phyloP scores from a whole-genome alignment of 1,140 invertebrate species.

The Leptinotarsa defecta region DNA sequence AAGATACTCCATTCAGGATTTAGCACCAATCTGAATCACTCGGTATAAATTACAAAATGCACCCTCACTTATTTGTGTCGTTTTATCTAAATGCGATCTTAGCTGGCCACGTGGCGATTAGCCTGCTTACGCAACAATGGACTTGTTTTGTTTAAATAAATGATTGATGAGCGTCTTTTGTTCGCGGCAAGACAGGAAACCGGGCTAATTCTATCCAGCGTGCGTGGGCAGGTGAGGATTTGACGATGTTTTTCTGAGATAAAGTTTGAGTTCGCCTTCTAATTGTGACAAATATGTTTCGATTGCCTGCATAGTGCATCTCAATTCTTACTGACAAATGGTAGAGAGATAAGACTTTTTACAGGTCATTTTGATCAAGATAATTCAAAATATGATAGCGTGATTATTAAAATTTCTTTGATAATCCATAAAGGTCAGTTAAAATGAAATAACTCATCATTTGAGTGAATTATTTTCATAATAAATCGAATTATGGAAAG shows the following conservation, averaged over 20 bases:
- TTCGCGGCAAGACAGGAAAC: background rate
- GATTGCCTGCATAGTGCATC: no score
- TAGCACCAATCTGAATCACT: slow-evolving; percentile 35
- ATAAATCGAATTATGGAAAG: no score
- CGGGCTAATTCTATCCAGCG: slow-evolving; percentile 2
- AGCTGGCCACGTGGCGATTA: slow-evolving; percentile 29
- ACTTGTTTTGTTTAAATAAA: slow-evolving; percentile 32
- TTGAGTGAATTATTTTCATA: no score
- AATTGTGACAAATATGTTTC: no score
- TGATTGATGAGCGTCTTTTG: slow-evolving; percentile 33
- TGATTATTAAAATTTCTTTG: no score
- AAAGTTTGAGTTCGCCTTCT: background rate
- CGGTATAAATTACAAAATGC: slow-evolving; percentile 37
- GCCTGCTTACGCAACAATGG: slow-evolving; percentile 26
- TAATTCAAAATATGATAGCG: no score
- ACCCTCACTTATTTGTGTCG: slow-evolving; percentile 31
- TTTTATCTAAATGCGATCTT: slow-evolving; percentile 24
- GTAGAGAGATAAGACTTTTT: no score
- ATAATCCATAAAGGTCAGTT: no score
- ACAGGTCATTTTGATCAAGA: no score
- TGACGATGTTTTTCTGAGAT: slow-evolving; percentile 21
- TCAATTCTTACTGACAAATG: no score
- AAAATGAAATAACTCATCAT: no score
- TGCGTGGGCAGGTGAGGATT: slow-evolving; percentile 29
- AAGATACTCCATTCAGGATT: slow-evolving; percentile 24